phyloP scores from a whole-genome alignment of 2,797 vertebrate species.

The Sebastes melanostomus region DNA sequence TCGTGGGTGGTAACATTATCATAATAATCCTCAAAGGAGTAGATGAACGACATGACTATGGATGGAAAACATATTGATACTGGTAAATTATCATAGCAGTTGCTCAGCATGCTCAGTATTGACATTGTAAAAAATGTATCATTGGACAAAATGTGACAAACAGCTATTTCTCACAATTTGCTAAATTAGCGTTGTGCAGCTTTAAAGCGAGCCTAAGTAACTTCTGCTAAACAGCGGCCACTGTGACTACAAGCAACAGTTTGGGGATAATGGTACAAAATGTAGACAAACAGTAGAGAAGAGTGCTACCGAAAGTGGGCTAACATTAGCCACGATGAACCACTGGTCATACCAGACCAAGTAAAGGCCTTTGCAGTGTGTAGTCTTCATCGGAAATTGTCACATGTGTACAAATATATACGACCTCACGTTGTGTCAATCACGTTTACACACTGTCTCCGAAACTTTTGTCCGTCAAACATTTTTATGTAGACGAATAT shows the following conservation, averaged over 20 bases:
- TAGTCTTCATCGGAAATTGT: too few relatives aligned
- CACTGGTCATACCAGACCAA: background rate
- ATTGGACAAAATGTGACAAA: background rate
- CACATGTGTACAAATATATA: too few relatives aligned
- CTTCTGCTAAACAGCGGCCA: too few relatives aligned
- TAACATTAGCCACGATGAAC: background rate
- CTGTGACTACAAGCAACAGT: background rate
- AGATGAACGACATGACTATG: background rate
- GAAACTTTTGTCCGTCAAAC: too few relatives aligned
- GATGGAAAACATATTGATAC: background rate
- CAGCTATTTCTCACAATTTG: background rate
- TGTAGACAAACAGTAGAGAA: background rate
- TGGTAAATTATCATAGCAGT: background rate
- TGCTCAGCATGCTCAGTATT: background rate
- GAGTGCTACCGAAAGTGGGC: background rate
- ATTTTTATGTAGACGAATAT: too few relatives aligned
- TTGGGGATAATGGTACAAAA: background rate
- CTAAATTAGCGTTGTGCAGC: background rate
- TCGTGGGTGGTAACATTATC: background rate
- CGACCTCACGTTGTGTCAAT: too few relatives aligned
- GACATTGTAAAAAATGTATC: background rate
- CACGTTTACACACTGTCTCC: too few relatives aligned
- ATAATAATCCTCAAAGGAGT: fast-evolving
- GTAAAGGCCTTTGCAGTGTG: too few relatives aligned
- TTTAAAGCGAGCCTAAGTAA: background rate